Evolutionary conservation across 2,113 vertebrate species (phyloP).

Genomic region (Pholis gunnellus): DNA sequence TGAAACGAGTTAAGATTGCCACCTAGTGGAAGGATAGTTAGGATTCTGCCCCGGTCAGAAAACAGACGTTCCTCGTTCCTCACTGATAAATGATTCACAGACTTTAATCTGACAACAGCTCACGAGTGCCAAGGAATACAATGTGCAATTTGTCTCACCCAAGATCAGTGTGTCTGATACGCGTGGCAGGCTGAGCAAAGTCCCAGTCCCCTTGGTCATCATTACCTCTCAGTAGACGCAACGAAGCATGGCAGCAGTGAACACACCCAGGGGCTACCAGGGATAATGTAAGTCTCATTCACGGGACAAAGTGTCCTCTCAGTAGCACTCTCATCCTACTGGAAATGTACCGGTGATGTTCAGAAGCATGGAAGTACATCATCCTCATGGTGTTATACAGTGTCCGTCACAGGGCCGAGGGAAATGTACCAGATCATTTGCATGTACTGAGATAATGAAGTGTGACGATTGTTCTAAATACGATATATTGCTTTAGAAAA

Average conservation of each 20-base stretch:
- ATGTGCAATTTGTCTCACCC: slow-evolving; percentile 53
- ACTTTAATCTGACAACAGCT: slow-evolving; percentile 45
- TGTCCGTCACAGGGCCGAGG: background rate
- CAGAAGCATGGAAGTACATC: slow-evolving; percentile 37
- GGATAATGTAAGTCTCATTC: slow-evolving; percentile 64
- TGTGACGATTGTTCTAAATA: background rate
- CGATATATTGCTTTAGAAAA: background rate
- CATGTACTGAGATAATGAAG: background rate
- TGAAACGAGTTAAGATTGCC: slow-evolving; percentile 65
- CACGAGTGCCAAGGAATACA: slow-evolving; percentile 46
- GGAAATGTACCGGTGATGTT: slow-evolving; percentile 39
- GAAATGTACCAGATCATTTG: background rate
- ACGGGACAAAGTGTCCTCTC: slow-evolving; percentile 66
- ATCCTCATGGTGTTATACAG: slow-evolving; percentile 5
- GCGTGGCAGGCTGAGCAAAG: slow-evolving; percentile 61
- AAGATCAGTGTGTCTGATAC: slow-evolving; percentile 65
- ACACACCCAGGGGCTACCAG: slow-evolving; percentile 65
- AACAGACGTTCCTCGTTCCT: slow-evolving; percentile 19
- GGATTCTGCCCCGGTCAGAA: background rate
- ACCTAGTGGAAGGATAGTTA: slow-evolving; percentile 75
- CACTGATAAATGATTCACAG: slow-evolving; percentile 63
- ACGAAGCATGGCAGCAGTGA: slow-evolving; percentile 61
- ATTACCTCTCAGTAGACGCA: slow-evolving; percentile 75
- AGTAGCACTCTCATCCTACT: slow-evolving; percentile 16
- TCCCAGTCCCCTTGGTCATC: slow-evolving; percentile 73